Evolutionary conservation across 92 coral and sea anemone species (phyloP), one percentile per base, ranked within the genome.

Genomic region (Porites divaricata): DNA sequence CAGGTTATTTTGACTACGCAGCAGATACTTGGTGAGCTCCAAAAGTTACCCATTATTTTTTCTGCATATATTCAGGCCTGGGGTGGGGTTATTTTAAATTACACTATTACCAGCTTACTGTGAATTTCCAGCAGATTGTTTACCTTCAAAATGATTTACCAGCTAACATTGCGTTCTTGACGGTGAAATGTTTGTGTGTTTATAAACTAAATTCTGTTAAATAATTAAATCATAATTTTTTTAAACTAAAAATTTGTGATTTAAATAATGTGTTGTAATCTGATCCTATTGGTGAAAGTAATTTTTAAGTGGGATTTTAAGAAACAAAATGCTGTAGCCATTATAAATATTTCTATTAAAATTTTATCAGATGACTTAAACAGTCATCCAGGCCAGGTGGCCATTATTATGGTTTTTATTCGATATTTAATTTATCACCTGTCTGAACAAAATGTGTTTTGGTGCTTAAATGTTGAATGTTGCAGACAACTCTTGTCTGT

Each of bases 341-440:
- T 72, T 19, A 71, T 48, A 9, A 13, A 15, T 41, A 41, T 49
- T 5, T 45, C 51, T 72, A 70, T 80, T n/a, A n/a, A n/a, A n/a
- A n/a, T n/a, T n/a, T 68, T 75, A 67, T 79, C 51, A 54, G 67
- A 69, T 70, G 74, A 56, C 67, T 54, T 70, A 26, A 80, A 69
- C 19, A 75, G 70, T 69, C 76, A 78, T 21, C 83, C 69, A 74
- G 16, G 63, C 85, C 85, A 80, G 85, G 85, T 80, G 85, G 50
- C 20, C 1, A 16, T 54, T 80, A 25, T 57, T 79, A 56, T 52
- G 6, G 26, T 23, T 56, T 63, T 75, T 56, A 59, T 2, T 59
- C 4, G 76, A 71, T 17, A 68, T 68, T 35, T 19, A 17, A 69
- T 24, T 35, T 35, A 24, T 80, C 76, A 80, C 85, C 76, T 68